Base-by-base conservation (phyloP, 2,888 invertebrate genomes). In the Tetropium fuscum region DNA sequence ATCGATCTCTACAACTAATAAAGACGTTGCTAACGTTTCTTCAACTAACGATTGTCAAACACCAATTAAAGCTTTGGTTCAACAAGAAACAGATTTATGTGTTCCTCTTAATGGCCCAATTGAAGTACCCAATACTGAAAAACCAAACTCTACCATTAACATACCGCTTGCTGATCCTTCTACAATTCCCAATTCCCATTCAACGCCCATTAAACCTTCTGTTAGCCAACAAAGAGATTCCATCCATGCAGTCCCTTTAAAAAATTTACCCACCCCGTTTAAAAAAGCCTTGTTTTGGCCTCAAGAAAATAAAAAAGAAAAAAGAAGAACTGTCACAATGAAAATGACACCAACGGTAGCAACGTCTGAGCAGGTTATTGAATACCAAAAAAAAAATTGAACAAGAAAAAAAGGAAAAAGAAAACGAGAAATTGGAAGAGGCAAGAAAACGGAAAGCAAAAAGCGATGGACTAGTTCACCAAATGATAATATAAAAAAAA, bases 361-460 rank as follows among this genome's bases (percentile, higher is more conserved):
- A 15, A 36, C 16, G 11, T 15, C 15, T 2, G 36, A 36, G 5
- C n/a, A 36, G 6, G 4, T 13, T 13, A 36, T 36, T 2, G 36
- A 36, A 36, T 15, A 36, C 8, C 36, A 36, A 36, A 36, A 15
- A 13, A n/a, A 36, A 15, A 36, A 13, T 36, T 11, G 36, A 36
- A 13, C 4, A 36, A 15, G 36, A 36, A 36, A 32, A 32, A 32
- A 32, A 10, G 10, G n/a, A 32, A 36, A 36, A 15, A 5, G 11
- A 36, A 11, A 36, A 6, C 4, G 11, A 11, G 15, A 36, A 36
- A n/a, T 36, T 10, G 16, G 11, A 13, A 13, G 8, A 13, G 4
- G 4, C 6, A 15, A 36, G 15, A 13, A 36, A 15, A 13, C 5
- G 11, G 15, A 36, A 36, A 6, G 6, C 4, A 36, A 15, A 36